These are phyloP conservation scores for Sardinella longiceps DNA, from an alignment of 2,797 vertebrate species.

Conservation along the genomic window DNA sequence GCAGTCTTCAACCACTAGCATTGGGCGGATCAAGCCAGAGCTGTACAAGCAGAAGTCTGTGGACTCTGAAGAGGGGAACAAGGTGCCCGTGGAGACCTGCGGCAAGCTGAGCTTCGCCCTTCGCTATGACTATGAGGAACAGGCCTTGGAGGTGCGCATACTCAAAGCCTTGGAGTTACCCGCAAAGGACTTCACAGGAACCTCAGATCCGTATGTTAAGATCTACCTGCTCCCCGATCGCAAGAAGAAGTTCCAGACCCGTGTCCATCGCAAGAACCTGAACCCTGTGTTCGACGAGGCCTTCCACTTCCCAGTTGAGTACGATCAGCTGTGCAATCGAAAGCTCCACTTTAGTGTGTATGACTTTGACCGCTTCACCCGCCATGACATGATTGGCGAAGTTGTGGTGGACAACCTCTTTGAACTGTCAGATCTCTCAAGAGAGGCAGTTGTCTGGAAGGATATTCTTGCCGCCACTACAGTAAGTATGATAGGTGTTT, in stretches of 20 bases:
- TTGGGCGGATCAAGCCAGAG: conserved; percentile 96
- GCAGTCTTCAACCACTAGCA: conserved; percentile 90
- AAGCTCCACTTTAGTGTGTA: conserved; percentile 98
- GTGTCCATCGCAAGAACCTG: conserved; percentile 96
- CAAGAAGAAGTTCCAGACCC: conserved; percentile 98
- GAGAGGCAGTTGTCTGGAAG: conserved; percentile 96
- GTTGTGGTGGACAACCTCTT: conserved; percentile 98
- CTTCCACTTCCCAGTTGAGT: conserved; percentile 91
- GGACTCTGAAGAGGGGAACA: conserved; percentile 86
- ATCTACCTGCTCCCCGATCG: conserved; percentile 97
- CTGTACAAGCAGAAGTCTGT: conserved; percentile 98
- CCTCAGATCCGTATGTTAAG: conserved; percentile 97
- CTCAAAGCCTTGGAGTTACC: conserved; percentile 94
- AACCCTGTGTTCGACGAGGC: conserved; percentile 93
- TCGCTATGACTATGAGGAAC: conserved; percentile 92
- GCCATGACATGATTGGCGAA: conserved; percentile 99
- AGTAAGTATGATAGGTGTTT: conserved; percentile 77
- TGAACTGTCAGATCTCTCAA: conserved; percentile 95
- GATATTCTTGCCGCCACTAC: conserved; percentile 93
- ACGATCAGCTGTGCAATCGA: conserved; percentile 91
- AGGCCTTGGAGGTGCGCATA: conserved; percentile 89
- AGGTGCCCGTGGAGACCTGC: conserved; percentile 86
- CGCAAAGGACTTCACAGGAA: conserved; percentile 95
- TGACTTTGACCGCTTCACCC: conserved; percentile 98
- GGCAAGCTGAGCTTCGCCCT: conserved; percentile 94